phyloP scores from a whole-genome alignment of 2,113 vertebrate genomes.

The Silurus asotus region DNA sequence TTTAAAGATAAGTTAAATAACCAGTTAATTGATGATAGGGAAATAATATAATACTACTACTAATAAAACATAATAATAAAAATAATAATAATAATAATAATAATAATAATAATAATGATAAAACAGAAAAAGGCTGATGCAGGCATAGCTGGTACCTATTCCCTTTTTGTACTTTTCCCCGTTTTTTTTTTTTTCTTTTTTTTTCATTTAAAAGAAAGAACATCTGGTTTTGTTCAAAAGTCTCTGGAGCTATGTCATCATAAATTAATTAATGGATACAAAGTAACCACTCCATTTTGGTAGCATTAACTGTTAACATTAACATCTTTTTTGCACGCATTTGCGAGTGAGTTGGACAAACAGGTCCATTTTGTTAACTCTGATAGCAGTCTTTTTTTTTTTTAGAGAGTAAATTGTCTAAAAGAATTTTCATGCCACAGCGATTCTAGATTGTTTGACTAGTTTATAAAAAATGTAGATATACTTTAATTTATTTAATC shows the following conservation, averaged over 20 bases:
- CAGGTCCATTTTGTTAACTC: conserved; percentile 6
- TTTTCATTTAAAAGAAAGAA: background rate
- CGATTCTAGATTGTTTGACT: background rate
- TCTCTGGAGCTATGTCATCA: conserved; percentile 22
- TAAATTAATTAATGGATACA: conserved; percentile 52
- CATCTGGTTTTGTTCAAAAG: conserved; percentile 29
- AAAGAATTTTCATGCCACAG: background rate
- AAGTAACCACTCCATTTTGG: conserved; percentile 50
- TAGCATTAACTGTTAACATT: conserved; percentile 56
- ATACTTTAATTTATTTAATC: too few relatives aligned
- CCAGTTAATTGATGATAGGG: too few relatives aligned
- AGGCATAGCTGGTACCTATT: too few relatives aligned
- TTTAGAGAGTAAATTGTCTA: background rate
- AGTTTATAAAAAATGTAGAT: background rate
- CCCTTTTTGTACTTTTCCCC: background rate
- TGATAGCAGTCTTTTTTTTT: conserved; percentile 24
- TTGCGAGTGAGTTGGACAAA: conserved; percentile 42
- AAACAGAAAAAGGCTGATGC: too few relatives aligned
- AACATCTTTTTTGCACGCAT: conserved; percentile 54
- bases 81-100: too few relatives aligned
- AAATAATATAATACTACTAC: too few relatives aligned
- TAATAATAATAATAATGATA: too few relatives aligned
- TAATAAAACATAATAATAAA: too few relatives aligned
- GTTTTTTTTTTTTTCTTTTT: background rate
- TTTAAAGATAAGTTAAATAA: too few relatives aligned